These are phyloP conservation scores for Sigmodon hispidus DNA, from an alignment of 2,113 vertebrate genomes.

Conservation along the genomic window DNA sequence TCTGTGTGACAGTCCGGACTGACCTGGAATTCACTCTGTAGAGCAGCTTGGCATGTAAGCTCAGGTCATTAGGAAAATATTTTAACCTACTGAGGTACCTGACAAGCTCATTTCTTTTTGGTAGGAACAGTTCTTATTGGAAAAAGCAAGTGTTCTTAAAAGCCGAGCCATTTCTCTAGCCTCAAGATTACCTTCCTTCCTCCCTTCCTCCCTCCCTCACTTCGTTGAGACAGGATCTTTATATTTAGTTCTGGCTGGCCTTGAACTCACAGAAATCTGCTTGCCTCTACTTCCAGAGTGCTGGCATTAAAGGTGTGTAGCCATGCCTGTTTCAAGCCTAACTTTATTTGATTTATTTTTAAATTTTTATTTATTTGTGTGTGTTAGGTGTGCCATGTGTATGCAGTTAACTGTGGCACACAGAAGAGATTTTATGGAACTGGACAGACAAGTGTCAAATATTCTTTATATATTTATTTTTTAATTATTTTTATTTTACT, in stretches of 20 bases:
- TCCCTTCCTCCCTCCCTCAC: background rate
- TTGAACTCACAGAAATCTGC: background rate
- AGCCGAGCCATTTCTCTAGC: background rate
- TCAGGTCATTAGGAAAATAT: background rate
- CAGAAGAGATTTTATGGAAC: background rate
- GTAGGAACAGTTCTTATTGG: background rate
- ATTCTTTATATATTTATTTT: background rate
- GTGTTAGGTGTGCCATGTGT: background rate
- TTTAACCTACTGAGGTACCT: background rate
- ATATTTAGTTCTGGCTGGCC: background rate
- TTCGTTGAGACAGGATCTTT: background rate
- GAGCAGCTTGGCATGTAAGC: background rate
- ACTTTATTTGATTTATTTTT: background rate
- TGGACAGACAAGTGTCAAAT: background rate
- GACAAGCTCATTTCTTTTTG: background rate
- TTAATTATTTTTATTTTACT: background rate
- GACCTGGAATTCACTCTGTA: no score
- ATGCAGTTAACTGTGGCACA: background rate
- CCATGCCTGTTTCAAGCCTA: no score
- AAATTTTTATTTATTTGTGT: background rate
- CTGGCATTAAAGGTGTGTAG: background rate
- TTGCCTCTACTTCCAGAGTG: background rate
- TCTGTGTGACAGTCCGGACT: no score
- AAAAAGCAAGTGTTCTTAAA: background rate
- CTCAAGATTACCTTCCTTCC: background rate